Percentiles rank a stretch among this genome's conserved stretches.
Evolutionary conservation across 2,888 invertebrate species (phyloP).

Genomic region (Eupithecia subumbrata): DNA sequence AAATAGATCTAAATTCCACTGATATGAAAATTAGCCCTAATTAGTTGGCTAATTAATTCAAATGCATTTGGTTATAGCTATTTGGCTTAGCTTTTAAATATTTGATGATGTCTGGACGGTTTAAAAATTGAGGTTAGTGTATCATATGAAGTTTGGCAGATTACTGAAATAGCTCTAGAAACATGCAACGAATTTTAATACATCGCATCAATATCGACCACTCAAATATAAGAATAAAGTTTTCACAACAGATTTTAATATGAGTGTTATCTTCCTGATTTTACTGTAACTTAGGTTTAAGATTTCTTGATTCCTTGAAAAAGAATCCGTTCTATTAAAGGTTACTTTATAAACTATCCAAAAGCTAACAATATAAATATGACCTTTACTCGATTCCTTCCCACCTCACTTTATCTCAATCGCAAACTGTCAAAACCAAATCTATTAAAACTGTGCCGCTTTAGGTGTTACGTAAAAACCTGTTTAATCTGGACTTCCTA

Average conservation of each 20-base stretch:
- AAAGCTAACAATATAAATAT: no score
- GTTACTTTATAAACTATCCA: no score
- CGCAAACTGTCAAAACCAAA: slow-evolving; percentile 2
- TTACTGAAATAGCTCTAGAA: slow-evolving; percentile 34
- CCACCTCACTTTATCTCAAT: background rate
- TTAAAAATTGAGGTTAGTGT: slow-evolving; percentile 34
- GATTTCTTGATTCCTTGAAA: no score
- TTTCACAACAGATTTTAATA: background rate
- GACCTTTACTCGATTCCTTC: no score
- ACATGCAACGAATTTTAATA: background rate
- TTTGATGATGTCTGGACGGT: slow-evolving; percentile 40
- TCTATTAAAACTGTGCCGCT: background rate
- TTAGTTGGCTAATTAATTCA: slow-evolving; percentile 15
- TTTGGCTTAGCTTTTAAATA: slow-evolving; percentile 23
- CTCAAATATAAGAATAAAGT: background rate
- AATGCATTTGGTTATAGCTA: slow-evolving; percentile 9
- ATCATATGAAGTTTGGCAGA: slow-evolving; percentile 31
- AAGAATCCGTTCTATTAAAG: no score
- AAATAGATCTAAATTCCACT: background rate
- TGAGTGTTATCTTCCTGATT: no score
- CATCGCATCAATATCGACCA: background rate
- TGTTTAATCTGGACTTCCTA: slow-evolving; percentile 55
- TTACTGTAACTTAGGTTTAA: no score
- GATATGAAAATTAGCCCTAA: background rate
- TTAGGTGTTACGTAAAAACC: slow-evolving; percentile 71